These are phyloP conservation scores for Porites lutea DNA, from an alignment of 64 coral and sea anemone genomes.

Conservation along the genomic window DNA sequence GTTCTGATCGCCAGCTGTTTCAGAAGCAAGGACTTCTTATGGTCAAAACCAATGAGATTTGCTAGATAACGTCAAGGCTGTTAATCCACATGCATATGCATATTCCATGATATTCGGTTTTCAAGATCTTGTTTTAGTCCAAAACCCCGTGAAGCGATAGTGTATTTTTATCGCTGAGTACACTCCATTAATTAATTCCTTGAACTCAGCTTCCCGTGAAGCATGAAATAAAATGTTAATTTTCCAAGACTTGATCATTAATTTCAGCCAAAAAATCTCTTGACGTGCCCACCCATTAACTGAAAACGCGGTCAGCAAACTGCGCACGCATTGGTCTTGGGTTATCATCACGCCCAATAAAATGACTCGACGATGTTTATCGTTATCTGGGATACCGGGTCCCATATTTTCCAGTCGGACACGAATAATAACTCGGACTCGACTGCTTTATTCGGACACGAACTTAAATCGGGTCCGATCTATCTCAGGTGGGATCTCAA, in stretches of 20 bases:
- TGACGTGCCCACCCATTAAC: not conserved
- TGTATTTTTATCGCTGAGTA: not conserved
- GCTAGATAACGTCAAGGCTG: not conserved
- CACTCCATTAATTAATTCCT: not conserved
- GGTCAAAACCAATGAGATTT: constrained; percentile 1
- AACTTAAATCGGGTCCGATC: too few species aligned
- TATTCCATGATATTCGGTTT: not conserved
- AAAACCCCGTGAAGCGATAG: not conserved
- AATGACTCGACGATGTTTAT: too few species aligned
- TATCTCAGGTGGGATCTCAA: too few species aligned
- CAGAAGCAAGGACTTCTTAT: not conserved
- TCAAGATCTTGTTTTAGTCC: not conserved
- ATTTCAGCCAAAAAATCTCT: not conserved
- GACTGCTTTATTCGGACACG: too few species aligned
- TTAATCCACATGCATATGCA: not conserved
- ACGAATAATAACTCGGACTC: too few species aligned
- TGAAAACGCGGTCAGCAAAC: not conserved
- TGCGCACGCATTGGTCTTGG: constrained; percentile 35
- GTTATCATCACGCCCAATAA: not conserved
- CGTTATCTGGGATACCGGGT: too few species aligned
- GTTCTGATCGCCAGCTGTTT: constrained; percentile 1
- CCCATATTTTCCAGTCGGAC: too few species aligned
- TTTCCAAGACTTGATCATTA: not conserved
- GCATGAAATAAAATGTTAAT: not conserved
- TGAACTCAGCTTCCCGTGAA: not conserved